Conservation (phyloP, 2,797 vertebrate genomes). For the Nyctibius grandis region DNA sequence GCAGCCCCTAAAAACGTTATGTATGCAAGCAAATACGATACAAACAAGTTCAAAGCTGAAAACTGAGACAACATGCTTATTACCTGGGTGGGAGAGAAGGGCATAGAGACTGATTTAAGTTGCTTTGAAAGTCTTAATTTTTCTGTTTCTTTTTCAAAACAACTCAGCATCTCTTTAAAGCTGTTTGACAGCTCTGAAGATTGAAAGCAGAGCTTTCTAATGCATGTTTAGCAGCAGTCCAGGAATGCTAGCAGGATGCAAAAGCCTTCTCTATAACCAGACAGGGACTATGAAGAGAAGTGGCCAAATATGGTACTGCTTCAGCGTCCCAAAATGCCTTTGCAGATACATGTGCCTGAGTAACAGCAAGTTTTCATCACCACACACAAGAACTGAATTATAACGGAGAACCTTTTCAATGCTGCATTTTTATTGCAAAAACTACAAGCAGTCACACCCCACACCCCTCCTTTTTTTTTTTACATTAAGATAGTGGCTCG, state of each 20-base stretch:
- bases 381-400: background rate
- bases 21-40: background rate
- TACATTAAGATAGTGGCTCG: background rate
- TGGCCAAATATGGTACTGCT: constrained; percentile 71
- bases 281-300: constrained; percentile 31
- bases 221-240: background rate
- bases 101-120: background rate
- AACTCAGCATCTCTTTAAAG: constrained; percentile 34
- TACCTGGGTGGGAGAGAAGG: background rate
- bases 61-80: background rate
- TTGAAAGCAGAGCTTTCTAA: constrained; percentile 48
- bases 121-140: background rate
- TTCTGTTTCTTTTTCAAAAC: background rate
- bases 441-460: background rate
- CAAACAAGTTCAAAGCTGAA: background rate
- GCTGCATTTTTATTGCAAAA: background rate
- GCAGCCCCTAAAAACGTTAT: background rate
- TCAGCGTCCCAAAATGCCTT: constrained; percentile 10
- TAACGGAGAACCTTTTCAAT: background rate
- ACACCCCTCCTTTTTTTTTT: rapidly evolving
- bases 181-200: constrained; percentile 22
- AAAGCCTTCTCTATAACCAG: constrained; percentile 13
- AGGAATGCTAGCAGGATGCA: constrained; percentile 31
- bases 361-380: background rate
- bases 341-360: background rate